Base-by-base conservation (phyloP, 2,113 vertebrate species). In the Spilogale gracilis region DNA sequence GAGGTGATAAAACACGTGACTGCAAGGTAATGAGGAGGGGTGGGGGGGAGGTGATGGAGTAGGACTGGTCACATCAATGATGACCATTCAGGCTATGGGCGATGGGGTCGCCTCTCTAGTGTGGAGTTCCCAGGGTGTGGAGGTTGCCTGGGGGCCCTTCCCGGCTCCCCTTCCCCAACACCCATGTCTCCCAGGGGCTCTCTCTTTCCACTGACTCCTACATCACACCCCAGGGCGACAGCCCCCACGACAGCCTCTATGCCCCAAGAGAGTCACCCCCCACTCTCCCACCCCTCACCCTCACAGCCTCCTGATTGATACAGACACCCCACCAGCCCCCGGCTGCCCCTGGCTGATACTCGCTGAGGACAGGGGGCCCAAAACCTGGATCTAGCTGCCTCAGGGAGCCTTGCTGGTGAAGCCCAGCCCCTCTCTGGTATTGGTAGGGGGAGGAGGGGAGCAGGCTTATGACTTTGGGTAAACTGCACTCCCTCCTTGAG, bases 141-240 rank as follows among this genome's bases (percentile, higher is more conserved):
- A 21, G 27, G 21, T 2, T 2, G 16, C 56, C 32, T 48, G n/a
- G 80, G 23, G 23, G 56, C 27, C 76, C 73, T 23, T n/a, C 9
- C 30, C 12, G 8, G 1, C 32, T 58, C 61, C 10, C 17, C 38
- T 3, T 3, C 32, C n/a, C 2, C 4, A 9, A 27, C n/a, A 1
- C 9, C 25, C 65, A 48, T 27, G 17, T 65, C 69, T 69, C 43
- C 71, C 9, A 12, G 50, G 50, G 11, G 73, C 48, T 25, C n/a
- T 32, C 43, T 45, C 23, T 21, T 63, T 7, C 45, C 56, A 13
- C 81, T 48, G 2, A 9, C 30, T 56, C 87, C 45, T 32, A 18
- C 1, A 7, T 50, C 50, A 50, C 63, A 13, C 30, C 81, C 60
- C 54, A 58, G 0, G 0, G 71, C 16, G 5, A 16, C 82, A 18